phyloP scores from a whole-genome alignment of 35 echinoderm and acorn worm species.

The Heliocidaris tuberculata region DNA sequence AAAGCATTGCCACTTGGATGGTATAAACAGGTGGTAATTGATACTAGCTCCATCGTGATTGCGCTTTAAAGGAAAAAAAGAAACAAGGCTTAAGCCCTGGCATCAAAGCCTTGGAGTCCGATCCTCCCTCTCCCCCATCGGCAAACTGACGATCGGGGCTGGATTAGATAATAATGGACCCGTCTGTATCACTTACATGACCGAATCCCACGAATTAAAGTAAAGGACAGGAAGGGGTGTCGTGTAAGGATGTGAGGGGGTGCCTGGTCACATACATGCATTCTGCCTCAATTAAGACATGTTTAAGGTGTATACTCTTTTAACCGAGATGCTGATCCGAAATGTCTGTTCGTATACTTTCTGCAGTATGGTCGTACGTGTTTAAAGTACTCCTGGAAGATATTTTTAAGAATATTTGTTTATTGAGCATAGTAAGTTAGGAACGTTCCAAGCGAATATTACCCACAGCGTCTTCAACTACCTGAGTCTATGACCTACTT shows the following conservation, averaged over 20 bases:
- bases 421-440: too few relatives aligned
- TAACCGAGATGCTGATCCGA: not conserved
- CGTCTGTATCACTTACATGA: conserved; percentile 25
- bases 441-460: too few relatives aligned
- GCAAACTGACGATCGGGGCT: not conserved
- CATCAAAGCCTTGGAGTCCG: not conserved
- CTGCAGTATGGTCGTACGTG: not conserved
- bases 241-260: not conserved
- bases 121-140: not conserved
- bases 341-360: not conserved
- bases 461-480: too few relatives aligned
- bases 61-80: not conserved
- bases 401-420: not conserved
- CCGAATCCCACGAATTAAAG: not conserved
- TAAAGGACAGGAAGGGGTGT: not conserved
- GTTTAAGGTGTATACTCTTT: not conserved
- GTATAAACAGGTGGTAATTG: conserved; percentile 49
- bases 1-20: conserved; percentile 23
- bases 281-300: not conserved
- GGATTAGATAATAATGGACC: conserved; percentile 45
- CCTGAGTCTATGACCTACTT: too few relatives aligned
- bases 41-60: conserved; percentile 30
- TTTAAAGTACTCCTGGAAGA: not conserved
- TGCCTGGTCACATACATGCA: not conserved
- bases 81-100: conserved; percentile 1